Evolutionary conservation across 1,140 invertebrate species (phyloP), one percentile per base, ranked within the genome.

Genomic region (Eurosta solidaginis): DNA sequence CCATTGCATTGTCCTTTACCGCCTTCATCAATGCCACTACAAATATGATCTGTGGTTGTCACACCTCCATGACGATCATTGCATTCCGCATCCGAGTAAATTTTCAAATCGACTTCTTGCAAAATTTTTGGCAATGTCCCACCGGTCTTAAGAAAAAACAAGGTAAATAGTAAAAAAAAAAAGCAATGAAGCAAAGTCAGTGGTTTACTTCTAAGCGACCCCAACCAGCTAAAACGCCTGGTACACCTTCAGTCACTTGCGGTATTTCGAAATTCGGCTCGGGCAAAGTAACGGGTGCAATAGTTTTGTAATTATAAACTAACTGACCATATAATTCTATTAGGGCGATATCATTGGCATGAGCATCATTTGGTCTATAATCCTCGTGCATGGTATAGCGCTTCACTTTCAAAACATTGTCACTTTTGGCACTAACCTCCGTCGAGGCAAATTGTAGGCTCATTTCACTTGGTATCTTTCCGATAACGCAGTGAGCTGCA

Each of bases 401-500:
- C 54, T 82, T 82, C 3, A 88, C 85, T 0, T 33, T 20, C 0
- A 83, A 80, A 3, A 88, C 78, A 77, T 85, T 87, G 7, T 83
- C 79, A 10, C 85, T 85, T 3, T 22, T 25, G 0, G 83, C 17
- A 33, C 10, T 79, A 17, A 82, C 84, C 0, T 40, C 78, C 4
- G 83, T 83, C 7, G 81, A 76, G 14, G 81, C 85, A 78, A 79
- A 86, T 68, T 87, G 85, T 2, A 87, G 33, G 17, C 81, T 82
- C 0, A 87, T 77, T 25, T 79, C 59, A 0, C 0, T 14, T 1
- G 84, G 76, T 0, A 14, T 76, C 12, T 80, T 79, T 12, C 88
- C 85, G 14, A 82, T 84, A 3, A 90, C 88, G 79, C 91, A 92
- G 82, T 92, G 91, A 3, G 91, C 91, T 3, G 91, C 91, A 0